Conservation (phyloP, 2,797 vertebrate species). For the Tangara arthus region DNA sequence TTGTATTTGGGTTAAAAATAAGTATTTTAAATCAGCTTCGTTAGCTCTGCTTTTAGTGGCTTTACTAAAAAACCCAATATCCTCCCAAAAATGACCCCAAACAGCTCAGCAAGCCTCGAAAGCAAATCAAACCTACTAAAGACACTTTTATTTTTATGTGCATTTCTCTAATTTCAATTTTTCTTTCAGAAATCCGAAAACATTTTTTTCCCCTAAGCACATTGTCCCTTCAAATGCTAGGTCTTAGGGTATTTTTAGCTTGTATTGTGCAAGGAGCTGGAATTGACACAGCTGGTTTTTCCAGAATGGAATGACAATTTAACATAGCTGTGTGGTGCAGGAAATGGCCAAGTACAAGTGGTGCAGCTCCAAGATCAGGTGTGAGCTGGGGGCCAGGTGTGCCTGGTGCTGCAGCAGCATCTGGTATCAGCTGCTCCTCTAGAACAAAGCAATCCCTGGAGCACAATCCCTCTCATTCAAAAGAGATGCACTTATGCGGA, state of each 20-base stretch:
- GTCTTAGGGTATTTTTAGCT: background rate
- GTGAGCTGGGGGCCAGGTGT: background rate
- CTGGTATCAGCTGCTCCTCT: background rate
- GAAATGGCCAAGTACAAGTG: background rate
- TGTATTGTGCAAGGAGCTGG: constrained; percentile 23
- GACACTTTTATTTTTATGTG: constrained; percentile 19
- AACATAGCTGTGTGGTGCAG: background rate
- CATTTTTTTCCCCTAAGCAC: background rate
- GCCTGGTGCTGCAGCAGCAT: background rate
- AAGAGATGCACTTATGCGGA: background rate
- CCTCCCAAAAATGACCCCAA: background rate
- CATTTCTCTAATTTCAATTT: background rate
- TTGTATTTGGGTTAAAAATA: constrained; percentile 54
- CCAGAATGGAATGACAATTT: background rate
- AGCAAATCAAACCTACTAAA: background rate
- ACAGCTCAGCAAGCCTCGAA: background rate
- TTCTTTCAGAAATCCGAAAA: constrained; percentile 32
- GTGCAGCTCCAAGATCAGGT: background rate
- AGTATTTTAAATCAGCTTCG: background rate
- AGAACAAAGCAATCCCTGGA: background rate
- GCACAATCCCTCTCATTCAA: background rate
- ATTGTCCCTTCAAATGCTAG: background rate
- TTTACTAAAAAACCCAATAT: background rate
- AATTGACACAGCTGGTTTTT: constrained; percentile 39
- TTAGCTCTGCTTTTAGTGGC: background rate